Evolutionary conservation across 1,140 invertebrate species (phyloP).

Genomic region (Penaeus chinensis): DNA sequence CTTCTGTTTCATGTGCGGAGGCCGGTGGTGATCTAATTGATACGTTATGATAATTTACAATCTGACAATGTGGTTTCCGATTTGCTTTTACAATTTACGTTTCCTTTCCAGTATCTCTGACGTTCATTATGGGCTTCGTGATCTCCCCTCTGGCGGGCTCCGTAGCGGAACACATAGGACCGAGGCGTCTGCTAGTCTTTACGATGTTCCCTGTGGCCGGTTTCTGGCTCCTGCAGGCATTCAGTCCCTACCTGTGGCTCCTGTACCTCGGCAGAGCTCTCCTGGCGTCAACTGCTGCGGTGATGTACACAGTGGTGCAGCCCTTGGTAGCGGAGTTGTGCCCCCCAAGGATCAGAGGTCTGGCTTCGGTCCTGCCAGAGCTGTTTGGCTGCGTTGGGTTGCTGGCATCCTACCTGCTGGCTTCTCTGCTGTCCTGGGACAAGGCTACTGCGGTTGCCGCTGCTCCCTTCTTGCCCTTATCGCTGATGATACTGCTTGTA

Average conservation of each 20-base stretch:
- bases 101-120: neutral
- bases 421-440: slow-evolving; percentile 11
- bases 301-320: slow-evolving; percentile 11
- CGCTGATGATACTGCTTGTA: slow-evolving; percentile 2
- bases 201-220: neutral
- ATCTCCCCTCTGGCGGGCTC: neutral
- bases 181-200: slow-evolving; percentile 4
- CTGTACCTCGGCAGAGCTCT: slow-evolving; percentile 24
- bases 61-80: no score
- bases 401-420: slow-evolving; percentile 1
- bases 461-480: neutral
- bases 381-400: neutral
- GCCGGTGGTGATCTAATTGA: no score
- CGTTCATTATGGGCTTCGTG: slow-evolving; percentile 4
- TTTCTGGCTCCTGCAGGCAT: slow-evolving; percentile 15
- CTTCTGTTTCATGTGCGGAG: no score
- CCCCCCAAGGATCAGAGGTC: slow-evolving; percentile 10
- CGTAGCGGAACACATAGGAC: neutral
- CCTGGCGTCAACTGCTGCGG: neutral
- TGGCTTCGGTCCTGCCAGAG: neutral
- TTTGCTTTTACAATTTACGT: no score
- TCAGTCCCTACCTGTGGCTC: slow-evolving; percentile 7
- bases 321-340: slow-evolving; percentile 33
- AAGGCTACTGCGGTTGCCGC: slow-evolving; percentile 23
- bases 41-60: no score